phyloP scores from a whole-genome alignment of 2,888 invertebrate genomes.

The Neocrepidodera transversa region DNA sequence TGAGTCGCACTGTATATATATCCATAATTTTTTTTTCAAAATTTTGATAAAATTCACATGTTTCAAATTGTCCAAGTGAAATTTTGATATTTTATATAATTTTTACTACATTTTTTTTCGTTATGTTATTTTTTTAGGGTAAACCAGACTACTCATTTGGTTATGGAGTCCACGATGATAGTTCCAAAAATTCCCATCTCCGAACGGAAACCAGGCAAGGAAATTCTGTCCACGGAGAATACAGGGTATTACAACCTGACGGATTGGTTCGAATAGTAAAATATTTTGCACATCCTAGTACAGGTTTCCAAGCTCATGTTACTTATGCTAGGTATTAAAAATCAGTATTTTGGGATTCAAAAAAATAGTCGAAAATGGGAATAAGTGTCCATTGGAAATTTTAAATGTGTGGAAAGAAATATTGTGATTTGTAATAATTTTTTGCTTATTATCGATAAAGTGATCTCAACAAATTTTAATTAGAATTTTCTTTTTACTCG shows the following conservation, averaged over 20 bases:
- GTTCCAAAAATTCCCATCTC: constrained; percentile 75
- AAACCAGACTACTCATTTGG: constrained; percentile 79
- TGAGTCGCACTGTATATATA: too few relatives aligned
- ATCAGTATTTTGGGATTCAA: background rate
- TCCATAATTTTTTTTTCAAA: too few relatives aligned
- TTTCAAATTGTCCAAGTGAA: too few relatives aligned
- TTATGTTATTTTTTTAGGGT: constrained; percentile 61
- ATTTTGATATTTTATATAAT: background rate
- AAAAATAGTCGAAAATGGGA: too few relatives aligned
- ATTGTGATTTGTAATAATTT: too few relatives aligned
- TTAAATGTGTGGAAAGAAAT: too few relatives aligned
- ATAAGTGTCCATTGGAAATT: too few relatives aligned
- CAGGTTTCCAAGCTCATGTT: constrained; percentile 73
- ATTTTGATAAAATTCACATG: too few relatives aligned
- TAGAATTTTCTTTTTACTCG: too few relatives aligned
- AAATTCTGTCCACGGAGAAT: constrained; percentile 75
- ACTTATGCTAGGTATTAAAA: constrained; percentile 44
- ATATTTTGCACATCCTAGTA: constrained; percentile 75
- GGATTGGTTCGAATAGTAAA: constrained; percentile 75
- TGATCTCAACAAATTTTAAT: too few relatives aligned
- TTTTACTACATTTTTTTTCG: background rate
- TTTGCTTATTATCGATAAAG: too few relatives aligned
- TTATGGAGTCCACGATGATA: constrained; percentile 78
- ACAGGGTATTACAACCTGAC: constrained; percentile 76
- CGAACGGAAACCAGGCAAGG: constrained; percentile 77